Percentiles rank a stretch among this genome's conserved stretches.
These are phyloP conservation scores for Falcunculus frontatus DNA, from an alignment of 2,113 vertebrate genomes.

Conservation along the genomic window DNA sequence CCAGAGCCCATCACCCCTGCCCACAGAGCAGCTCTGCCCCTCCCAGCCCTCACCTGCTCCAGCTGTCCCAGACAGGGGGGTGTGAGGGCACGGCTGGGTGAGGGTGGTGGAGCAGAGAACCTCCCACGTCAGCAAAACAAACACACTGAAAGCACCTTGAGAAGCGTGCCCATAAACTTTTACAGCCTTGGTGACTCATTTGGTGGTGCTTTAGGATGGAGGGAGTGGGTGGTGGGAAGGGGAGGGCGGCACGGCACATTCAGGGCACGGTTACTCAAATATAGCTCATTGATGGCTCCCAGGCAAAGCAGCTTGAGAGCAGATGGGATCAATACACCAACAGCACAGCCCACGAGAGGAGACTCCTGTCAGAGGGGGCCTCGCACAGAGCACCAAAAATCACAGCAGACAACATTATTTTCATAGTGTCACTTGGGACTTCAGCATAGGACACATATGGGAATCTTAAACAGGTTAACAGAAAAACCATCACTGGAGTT, in stretches of 20 bases:
- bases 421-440: neutral
- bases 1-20: neutral
- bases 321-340: accelerated
- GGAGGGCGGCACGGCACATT: accelerated
- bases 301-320: neutral
- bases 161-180: neutral
- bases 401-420: neutral
- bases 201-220: neutral
- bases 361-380: neutral
- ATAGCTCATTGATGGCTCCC: neutral
- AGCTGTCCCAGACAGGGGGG: neutral
- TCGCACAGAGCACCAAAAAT: neutral
- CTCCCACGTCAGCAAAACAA: accelerated
- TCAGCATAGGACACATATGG: neutral
- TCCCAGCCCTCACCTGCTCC: neutral
- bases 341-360: neutral
- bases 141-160: neutral
- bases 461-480: neutral
- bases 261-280: neutral
- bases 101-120: neutral
- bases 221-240: neutral
- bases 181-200: neutral
- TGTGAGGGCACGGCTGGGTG: accelerated
- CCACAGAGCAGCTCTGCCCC: neutral
- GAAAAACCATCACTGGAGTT: neutral